These are phyloP conservation scores for Pseudotriccus pelzelni DNA, from an alignment of 2,797 vertebrate genomes.

Conservation along the genomic window DNA sequence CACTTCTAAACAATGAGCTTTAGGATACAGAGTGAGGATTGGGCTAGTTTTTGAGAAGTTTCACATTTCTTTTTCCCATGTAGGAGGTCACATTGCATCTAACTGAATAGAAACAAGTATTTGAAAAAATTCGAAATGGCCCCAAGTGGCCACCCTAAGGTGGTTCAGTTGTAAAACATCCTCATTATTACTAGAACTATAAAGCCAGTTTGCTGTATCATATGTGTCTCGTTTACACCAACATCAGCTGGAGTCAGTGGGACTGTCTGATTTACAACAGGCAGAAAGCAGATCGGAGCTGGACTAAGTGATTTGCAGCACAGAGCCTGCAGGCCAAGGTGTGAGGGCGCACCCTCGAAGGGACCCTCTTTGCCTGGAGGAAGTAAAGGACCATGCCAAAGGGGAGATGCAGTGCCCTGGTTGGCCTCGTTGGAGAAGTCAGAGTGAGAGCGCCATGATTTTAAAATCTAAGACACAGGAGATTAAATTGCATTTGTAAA, in stretches of 20 bases:
- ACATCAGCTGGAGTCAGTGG: not conserved
- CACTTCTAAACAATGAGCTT: not conserved
- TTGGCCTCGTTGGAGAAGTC: not conserved
- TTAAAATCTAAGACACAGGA: not conserved
- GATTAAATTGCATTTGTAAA: not conserved
- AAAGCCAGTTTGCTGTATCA: not conserved
- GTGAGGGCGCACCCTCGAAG: rapidly evolving
- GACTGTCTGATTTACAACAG: not conserved
- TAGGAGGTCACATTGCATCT: not conserved
- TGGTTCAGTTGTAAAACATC: not conserved
- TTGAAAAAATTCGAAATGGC: not conserved
- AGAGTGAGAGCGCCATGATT: not conserved
- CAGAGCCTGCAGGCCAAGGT: not conserved
- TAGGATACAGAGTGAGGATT: not conserved
- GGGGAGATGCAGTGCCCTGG: rapidly evolving
- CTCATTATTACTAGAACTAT: not conserved
- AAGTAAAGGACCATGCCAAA: not conserved
- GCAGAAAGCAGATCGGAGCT: not conserved
- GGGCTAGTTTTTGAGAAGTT: not conserved
- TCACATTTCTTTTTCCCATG: not conserved
- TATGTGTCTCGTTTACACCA: not conserved
- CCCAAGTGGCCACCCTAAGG: not conserved
- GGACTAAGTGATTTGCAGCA: not conserved
- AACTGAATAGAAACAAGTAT: not conserved
- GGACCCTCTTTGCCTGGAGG: not conserved